A percentile compares a stretch with the other conserved stretches of the same genome.
Evolutionary conservation across 1,140 invertebrate species (phyloP).

Genomic region (Polypedilum vanderplanki): DNA sequence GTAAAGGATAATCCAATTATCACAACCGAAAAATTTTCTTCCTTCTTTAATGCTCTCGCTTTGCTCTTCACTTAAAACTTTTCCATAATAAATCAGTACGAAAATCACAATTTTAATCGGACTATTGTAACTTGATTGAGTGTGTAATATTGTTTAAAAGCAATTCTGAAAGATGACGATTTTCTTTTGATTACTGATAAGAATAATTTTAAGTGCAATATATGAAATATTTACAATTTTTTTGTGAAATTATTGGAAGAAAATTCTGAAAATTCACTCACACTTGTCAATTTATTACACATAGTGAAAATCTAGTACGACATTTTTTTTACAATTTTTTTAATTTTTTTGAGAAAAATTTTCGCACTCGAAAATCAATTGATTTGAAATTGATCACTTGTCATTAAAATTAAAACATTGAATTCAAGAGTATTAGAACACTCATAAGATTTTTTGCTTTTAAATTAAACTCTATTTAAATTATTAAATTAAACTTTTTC

Average conservation of each 20-base stretch:
- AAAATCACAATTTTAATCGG: conserved; percentile 28
- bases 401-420: neutral
- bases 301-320: neutral
- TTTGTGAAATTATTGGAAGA: neutral
- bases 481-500: conserved; percentile 5
- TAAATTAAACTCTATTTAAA: neutral
- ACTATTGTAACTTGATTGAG: neutral
- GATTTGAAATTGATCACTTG: conserved; percentile 1
- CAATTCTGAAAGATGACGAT: neutral
- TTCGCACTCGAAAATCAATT: neutral
- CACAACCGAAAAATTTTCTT: conserved; percentile 19
- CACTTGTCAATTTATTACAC: neutral
- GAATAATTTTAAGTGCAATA: neutral
- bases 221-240: conserved; percentile 25
- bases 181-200: neutral
- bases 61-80: neutral
- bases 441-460: neutral
- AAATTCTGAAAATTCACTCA: conserved; percentile 27
- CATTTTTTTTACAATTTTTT: neutral
- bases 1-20: neutral
- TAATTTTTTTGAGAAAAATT: neutral
- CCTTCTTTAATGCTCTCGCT: neutral
- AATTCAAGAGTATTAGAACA: neutral
- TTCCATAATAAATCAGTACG: neutral
- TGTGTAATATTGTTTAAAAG: neutral